Evolutionary conservation across 2,113 vertebrate species (phyloP), one percentile per base, ranked within the genome.

Genomic region (Morone saxatilis): DNA sequence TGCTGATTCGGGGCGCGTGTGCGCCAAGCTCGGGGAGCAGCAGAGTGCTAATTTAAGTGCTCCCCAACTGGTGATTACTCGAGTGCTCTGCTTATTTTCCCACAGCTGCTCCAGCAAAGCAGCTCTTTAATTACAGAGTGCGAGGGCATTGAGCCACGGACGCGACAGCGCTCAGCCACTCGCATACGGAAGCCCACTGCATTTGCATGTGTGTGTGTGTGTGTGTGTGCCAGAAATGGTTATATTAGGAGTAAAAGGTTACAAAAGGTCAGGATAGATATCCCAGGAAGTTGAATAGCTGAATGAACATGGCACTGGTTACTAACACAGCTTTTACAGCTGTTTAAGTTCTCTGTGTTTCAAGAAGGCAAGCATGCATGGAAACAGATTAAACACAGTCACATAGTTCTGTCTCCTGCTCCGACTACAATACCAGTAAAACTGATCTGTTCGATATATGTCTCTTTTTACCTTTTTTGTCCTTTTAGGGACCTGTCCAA

Each of bases 401-500:
- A 31, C 56, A 54, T 40, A 25, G 2, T 6, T 14, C 5, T n/a
- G 53, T 38, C 59, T 22, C 8, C n/a, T 38, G 10, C 51, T 61
- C 19, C 43, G 7, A 50, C 45, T 63, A n/a, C 47, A 48, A 10
- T 17, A 65, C 81, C 36, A 61, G 14, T 48, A 45, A 61, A 76
- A 59, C 41, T 63, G 43, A n/a, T 45, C 43, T 81, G 8, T n/a
- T 71, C 31, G 40, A 14, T 36, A 45, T 38, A 51, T 63, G 3
- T 1, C 59, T 47, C 31, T 25, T 9, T 80, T 71, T 63, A 11
- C 40, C 10, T 43, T 41, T 82, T 88, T 31, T 92, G 68, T 93
- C 84, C n/a, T 94, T 93, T 20, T 73, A 98, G 97, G 83, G 97
- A 98, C 93, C 95, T 98, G 77, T 98, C 97, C 69, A 96, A 96